phyloP scores from a whole-genome alignment of 2,888 invertebrate species.

The Seira sanloemensis region DNA sequence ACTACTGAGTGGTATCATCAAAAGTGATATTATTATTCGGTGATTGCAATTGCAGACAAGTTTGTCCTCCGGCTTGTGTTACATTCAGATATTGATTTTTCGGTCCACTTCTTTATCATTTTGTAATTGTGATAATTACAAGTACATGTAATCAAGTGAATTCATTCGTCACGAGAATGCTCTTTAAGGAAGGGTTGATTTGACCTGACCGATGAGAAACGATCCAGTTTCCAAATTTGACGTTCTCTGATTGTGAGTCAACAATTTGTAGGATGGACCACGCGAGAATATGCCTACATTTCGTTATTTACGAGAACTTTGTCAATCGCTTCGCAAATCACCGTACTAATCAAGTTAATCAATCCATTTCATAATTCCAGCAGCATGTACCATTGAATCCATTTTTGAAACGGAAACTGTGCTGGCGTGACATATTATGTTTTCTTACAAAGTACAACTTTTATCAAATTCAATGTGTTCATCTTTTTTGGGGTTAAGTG shows the following conservation, averaged over 20 bases:
- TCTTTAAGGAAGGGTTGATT: background rate
- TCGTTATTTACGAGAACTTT: no score
- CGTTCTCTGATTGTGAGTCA: background rate
- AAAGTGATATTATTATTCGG: background rate
- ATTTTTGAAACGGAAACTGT: background rate
- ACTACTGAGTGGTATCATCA: conserved; percentile 60
- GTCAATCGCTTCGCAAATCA: no score
- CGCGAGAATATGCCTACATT: background rate
- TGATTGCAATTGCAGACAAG: background rate
- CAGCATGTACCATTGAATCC: background rate
- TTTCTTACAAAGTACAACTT: background rate
- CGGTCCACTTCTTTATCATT: background rate
- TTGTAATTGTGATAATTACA: background rate
- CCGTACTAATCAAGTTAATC: no score
- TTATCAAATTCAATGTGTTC: background rate
- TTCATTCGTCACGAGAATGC: conserved; percentile 9
- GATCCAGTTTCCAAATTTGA: background rate
- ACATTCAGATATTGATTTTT: background rate
- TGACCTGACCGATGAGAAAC: background rate
- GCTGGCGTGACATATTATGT: background rate
- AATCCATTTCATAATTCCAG: background rate
- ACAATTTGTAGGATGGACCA: background rate
- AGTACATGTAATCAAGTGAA: background rate
- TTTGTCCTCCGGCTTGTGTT: background rate
- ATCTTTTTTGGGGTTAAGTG: background rate